Percentiles rank a stretch among this genome's conserved stretches.
These are phyloP conservation scores for Neoniphon sammara DNA, from an alignment of 2,797 vertebrate genomes.

Conservation along the genomic window DNA sequence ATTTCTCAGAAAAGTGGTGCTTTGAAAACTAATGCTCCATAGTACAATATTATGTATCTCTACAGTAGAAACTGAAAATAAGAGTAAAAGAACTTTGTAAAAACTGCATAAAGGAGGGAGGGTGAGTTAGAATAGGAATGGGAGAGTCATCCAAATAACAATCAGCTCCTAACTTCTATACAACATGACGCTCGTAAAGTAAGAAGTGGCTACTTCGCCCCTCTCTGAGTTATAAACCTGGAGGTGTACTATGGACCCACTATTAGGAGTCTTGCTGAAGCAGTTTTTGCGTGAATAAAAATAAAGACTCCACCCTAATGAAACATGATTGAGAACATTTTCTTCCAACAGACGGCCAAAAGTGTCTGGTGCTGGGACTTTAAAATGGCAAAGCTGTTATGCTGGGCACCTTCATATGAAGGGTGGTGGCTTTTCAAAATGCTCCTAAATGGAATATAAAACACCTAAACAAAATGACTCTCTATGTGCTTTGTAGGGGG, in stretches of 20 bases:
- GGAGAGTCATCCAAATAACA: constrained; percentile 41
- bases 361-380: constrained; percentile 57
- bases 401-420: constrained; percentile 64
- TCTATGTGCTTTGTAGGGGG: constrained; percentile 42
- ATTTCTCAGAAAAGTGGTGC: neutral
- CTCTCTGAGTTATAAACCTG: constrained; percentile 74
- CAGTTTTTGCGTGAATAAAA: constrained; percentile 70
- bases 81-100: neutral
- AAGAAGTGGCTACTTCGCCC: constrained; percentile 58
- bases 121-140: constrained; percentile 18
- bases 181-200: constrained; percentile 58
- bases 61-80: constrained; percentile 14
- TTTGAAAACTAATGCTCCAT: constrained; percentile 7
- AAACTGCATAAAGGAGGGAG: neutral
- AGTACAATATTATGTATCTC: neutral
- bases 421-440: constrained; percentile 53
- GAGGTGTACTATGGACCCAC: constrained; percentile 53
- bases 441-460: constrained; percentile 67
- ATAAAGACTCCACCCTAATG: constrained; percentile 72
- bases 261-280: constrained; percentile 64
- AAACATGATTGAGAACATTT: constrained; percentile 73
- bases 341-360: constrained; percentile 66
- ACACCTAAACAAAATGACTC: constrained; percentile 63
- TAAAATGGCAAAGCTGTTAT: constrained; percentile 69
- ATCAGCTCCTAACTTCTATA: constrained; percentile 41